Conservation (phyloP, 2,888 invertebrate species). For the Horisme vitalbata region DNA sequence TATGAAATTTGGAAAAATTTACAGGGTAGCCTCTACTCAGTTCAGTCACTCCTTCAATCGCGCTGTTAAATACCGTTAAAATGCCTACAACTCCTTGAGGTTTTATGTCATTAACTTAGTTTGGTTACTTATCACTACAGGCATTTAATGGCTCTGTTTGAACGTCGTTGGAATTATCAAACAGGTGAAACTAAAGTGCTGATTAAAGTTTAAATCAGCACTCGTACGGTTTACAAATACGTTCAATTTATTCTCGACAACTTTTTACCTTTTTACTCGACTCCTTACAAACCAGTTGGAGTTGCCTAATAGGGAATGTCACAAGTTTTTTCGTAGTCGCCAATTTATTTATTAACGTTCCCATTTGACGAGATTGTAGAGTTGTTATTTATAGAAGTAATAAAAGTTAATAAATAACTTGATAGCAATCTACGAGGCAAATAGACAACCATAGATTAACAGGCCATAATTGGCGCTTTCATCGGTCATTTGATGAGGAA, state of each 20-base stretch:
- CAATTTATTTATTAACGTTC: slow-evolving; percentile 13
- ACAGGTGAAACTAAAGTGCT: slow-evolving; percentile 19
- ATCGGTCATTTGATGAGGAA: slow-evolving; percentile 30
- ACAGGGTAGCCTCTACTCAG: too few relatives aligned
- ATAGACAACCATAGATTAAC: slow-evolving; percentile 31
- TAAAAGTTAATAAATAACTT: slow-evolving; percentile 14
- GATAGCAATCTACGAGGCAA: slow-evolving; percentile 16
- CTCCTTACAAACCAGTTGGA: slow-evolving; percentile 15
- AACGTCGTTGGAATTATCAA: slow-evolving; percentile 10
- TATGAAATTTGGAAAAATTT: too few relatives aligned
- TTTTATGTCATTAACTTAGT: too few relatives aligned
- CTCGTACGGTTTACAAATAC: slow-evolving; percentile 18
- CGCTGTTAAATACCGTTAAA: too few relatives aligned
- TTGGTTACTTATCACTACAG: not conserved
- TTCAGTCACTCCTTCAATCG: too few relatives aligned
- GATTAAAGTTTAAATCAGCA: slow-evolving; percentile 21
- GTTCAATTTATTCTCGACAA: slow-evolving; percentile 15
- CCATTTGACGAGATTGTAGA: slow-evolving; percentile 14
- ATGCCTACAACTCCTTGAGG: too few relatives aligned
- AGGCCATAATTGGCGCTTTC: slow-evolving; percentile 34
- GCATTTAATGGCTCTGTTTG: not conserved
- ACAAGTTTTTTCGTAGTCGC: slow-evolving; percentile 13
- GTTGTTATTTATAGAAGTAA: slow-evolving; percentile 17
- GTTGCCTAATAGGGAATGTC: slow-evolving; percentile 6
- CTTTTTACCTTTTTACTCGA: slow-evolving; percentile 14